Percentiles rank a stretch among this genome's conserved stretches.
Evolutionary conservation across 2,888 invertebrate genomes (phyloP).

Genomic region (Ganaspis brasiliensis): DNA sequence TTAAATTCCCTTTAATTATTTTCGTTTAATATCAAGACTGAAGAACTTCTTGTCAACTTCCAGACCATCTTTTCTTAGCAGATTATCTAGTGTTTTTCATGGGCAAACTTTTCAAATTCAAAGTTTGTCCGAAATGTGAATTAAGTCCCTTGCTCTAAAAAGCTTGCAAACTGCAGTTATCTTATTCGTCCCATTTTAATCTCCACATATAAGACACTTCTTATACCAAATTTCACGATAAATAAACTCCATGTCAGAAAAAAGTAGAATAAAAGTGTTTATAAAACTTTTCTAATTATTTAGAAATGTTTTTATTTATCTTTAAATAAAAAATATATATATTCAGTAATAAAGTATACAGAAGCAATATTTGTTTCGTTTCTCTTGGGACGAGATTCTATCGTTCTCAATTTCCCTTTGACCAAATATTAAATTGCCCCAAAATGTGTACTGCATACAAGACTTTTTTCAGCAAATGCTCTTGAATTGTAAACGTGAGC

Average conservation of each 20-base stretch:
- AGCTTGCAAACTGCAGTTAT: conserved; percentile 7
- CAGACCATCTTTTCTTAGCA: conserved; percentile 5
- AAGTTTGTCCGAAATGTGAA: conserved; percentile 11
- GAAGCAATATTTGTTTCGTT: not conserved
- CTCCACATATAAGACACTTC: not conserved
- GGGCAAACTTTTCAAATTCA: conserved; percentile 11
- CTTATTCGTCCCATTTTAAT: conserved; percentile 14
- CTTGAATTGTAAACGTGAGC: conserved; percentile 29
- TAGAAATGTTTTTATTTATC: not conserved
- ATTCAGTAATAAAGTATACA: no score
- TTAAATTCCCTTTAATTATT: not conserved
- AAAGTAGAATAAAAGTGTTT: not conserved
- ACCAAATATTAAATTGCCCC: conserved; percentile 33
- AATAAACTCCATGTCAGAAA: not conserved
- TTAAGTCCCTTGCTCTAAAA: conserved; percentile 2
- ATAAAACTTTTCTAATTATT: not conserved
- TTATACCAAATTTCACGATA: not conserved
- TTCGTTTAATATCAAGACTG: conserved; percentile 4
- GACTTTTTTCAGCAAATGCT: conserved; percentile 32
- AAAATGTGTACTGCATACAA: conserved; percentile 11
- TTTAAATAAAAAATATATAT: not conserved
- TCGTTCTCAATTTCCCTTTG: conserved; percentile 22
- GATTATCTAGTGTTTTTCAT: conserved; percentile 14
- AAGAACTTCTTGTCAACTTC: not conserved
- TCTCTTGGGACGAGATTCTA: conserved; percentile 29